phyloP scores from a whole-genome alignment of 2,888 invertebrate genomes.

The Oscheius sp. region DNA sequence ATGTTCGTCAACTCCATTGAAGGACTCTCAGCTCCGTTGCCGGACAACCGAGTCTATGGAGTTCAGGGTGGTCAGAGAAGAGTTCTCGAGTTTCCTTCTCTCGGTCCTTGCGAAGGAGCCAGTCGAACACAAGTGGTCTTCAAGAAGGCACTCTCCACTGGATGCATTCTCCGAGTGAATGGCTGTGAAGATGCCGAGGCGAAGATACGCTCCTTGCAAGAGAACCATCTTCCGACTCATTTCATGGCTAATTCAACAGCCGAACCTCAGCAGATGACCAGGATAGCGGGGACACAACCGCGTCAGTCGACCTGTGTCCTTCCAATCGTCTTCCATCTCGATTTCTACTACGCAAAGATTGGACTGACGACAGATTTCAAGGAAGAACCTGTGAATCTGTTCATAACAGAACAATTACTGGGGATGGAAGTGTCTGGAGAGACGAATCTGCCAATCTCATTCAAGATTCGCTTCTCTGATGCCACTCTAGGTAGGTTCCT shows the following conservation, averaged over 20 bases:
- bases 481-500: background rate
- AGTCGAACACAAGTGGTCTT: background rate
- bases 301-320: background rate
- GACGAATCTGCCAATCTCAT: background rate
- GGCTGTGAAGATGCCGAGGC: slow-evolving; percentile 11
- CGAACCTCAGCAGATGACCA: background rate
- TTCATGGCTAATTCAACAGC: background rate
- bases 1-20: background rate
- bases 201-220: background rate
- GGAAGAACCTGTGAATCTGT: slow-evolving; percentile 2
- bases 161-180: background rate
- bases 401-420: background rate
- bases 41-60: too few species aligned
- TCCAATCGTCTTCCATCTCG: slow-evolving; percentile 10
- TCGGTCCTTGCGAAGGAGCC: slow-evolving; percentile 13
- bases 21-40: too few species aligned
- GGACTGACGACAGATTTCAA: background rate
- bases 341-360: slow-evolving; percentile 13
- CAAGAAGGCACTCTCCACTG: slow-evolving; percentile 7
- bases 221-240: slow-evolving; percentile 3
- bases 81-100: slow-evolving; percentile 3
- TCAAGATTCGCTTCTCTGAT: slow-evolving; percentile 4
- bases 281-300: background rate
- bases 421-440: background rate
- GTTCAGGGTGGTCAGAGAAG: slow-evolving; percentile 1